Conservation (phyloP, 2,888 invertebrate genomes). For the Esperia sulphurella region DNA sequence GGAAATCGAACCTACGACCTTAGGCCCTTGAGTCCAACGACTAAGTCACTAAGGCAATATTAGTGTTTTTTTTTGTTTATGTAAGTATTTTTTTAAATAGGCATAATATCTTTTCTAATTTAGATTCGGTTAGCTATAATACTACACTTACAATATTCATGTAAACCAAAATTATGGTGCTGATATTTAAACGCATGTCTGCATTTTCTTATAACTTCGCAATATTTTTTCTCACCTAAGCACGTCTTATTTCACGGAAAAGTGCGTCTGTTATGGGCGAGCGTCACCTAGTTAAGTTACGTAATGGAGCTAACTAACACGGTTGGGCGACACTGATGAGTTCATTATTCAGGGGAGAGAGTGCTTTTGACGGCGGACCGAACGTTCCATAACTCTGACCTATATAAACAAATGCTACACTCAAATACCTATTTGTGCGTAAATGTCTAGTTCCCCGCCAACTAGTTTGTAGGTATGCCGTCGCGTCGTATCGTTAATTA, state of each 20-base stretch:
- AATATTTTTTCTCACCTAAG: not conserved
- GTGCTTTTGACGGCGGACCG: conserved; percentile 23
- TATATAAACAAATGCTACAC: conserved; percentile 42
- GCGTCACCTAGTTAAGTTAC: conserved; percentile 36
- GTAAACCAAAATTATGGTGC: not conserved
- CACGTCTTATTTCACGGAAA: conserved; percentile 26
- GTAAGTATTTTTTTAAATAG: too few relatives aligned
- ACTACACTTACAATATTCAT: not conserved
- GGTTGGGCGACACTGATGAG: conserved; percentile 40
- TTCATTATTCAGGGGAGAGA: conserved; percentile 49
- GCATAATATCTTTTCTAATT: too few relatives aligned
- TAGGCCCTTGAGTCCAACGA: too few relatives aligned
- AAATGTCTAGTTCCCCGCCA: conserved; percentile 21
- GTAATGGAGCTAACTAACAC: conserved; percentile 46
- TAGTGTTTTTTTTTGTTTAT: too few relatives aligned
- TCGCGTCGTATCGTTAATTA: not conserved
- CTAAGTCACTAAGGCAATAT: too few relatives aligned
- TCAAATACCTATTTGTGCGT: conserved; percentile 9
- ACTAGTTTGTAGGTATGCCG: not conserved
- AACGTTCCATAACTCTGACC: conserved; percentile 31
- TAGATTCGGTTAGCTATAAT: too few relatives aligned
- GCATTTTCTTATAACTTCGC: not conserved
- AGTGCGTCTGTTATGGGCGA: conserved; percentile 9
- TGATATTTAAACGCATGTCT: too few relatives aligned
- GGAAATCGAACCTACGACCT: too few relatives aligned